Evolutionary conservation across 2,797 vertebrate species (phyloP).

Genomic region (Luscinia megarhynchos): DNA sequence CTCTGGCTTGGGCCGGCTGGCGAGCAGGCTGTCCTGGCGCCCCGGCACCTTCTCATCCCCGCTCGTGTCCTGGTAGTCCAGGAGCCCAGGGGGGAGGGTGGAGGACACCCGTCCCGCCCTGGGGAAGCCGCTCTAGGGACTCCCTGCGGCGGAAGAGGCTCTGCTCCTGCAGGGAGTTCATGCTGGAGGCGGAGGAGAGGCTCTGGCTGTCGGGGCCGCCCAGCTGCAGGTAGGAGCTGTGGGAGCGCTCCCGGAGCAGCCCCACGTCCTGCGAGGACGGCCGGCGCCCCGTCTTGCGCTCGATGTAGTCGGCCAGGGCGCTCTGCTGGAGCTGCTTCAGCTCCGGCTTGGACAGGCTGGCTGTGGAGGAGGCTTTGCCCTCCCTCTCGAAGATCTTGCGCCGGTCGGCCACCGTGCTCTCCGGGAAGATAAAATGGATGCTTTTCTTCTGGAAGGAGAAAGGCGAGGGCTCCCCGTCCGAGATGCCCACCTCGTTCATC

Average conservation of each 20-base stretch:
- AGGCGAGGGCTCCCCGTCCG: slow-evolving; percentile 69
- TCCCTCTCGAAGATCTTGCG: slow-evolving; percentile 90
- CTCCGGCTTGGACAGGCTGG: slow-evolving; percentile 80
- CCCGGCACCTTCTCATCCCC: slow-evolving; percentile 34
- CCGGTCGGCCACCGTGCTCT: slow-evolving; percentile 88
- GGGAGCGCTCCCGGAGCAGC: slow-evolving; percentile 74
- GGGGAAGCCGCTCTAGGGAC: slow-evolving; percentile 64
- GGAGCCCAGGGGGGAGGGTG: slow-evolving; percentile 71
- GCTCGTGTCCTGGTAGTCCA: slow-evolving; percentile 65
- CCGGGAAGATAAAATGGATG: slow-evolving; percentile 73
- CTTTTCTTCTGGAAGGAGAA: slow-evolving; percentile 70
- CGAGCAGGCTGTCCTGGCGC: slow-evolving; percentile 46
- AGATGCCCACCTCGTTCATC: slow-evolving; percentile 91
- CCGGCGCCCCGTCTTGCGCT: slow-evolving; percentile 85
- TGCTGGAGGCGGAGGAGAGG: slow-evolving; percentile 84
- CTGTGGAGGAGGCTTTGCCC: slow-evolving; percentile 72
- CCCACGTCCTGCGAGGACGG: slow-evolving; percentile 71
- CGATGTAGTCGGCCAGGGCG: slow-evolving; percentile 88
- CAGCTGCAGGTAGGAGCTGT: slow-evolving; percentile 77
- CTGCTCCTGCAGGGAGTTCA: slow-evolving; percentile 88
- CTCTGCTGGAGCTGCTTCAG: slow-evolving; percentile 91
- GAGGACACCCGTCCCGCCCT: slow-evolving; percentile 62
- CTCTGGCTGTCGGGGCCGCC: slow-evolving; percentile 75
- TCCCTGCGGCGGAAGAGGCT: slow-evolving; percentile 55
- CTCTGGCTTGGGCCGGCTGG: slow-evolving; percentile 8